Evolutionary conservation across 2,888 invertebrate species (phyloP), one percentile per base, ranked within the genome.

Genomic region (Nomada hirtipes): DNA sequence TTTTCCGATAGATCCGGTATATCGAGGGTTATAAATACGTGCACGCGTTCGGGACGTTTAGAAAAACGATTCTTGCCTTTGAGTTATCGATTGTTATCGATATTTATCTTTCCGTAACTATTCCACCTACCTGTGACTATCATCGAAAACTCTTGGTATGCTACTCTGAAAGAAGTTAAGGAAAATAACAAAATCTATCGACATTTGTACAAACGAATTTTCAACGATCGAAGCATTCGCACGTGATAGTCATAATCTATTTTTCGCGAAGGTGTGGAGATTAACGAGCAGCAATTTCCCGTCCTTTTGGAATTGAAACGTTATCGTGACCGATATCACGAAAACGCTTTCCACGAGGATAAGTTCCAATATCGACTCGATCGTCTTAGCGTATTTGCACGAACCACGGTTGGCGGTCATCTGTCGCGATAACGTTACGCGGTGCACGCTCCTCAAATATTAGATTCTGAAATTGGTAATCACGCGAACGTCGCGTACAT

Each of bases 81-180:
- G 23, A 75, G 59, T 86, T 86, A 86, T 86, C 85, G 85, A 77
- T 79, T 70, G 63, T 75, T 85, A 76, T 85, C 85, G 57, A 50
- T 20, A 52, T 63, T 79, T 84, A 80, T 64, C 71, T 57, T 70
- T 10, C 23, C 47, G 57, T 11, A 67, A 67, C 44, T 61, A 55
- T 75, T 26, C 52, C 59, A 4, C 29, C 59, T 50, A 82, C 63
- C 71, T 68, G 10, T 29, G 20, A 59, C 50, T 71, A 50, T 59
- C 77, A 61, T 29, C 29, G 13, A 67, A 18, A 59, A 44, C 18
- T 44, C 50, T 53, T 36, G 2, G 13, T 20, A 53, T 13, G 63
- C 73, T 36, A 53, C 69, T 60, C 13, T 20, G 9, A 63, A 68
- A 57, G 60, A 50, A 0, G 7, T 4, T 36, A 36, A 36, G 4